Percentiles rank a stretch among this genome's conserved stretches.
These are phyloP conservation scores for Eledona agricola DNA, from an alignment of 2,888 invertebrate genomes.

Conservation along the genomic window DNA sequence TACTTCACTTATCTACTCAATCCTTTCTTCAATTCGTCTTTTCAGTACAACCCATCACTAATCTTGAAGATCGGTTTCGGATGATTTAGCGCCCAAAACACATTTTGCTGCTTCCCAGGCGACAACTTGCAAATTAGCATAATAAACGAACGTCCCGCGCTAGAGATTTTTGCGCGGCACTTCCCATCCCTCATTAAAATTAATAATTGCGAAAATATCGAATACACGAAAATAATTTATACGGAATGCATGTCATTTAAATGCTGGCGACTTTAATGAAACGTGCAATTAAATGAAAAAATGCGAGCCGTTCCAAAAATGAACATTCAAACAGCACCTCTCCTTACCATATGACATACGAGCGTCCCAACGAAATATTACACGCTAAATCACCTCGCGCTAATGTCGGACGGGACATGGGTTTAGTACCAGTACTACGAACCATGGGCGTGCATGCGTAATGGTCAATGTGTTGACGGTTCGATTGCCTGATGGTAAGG, in stretches of 20 bases:
- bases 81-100: no score
- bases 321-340: conserved; percentile 19
- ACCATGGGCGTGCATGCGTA: no score
- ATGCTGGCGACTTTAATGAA: conserved; percentile 38
- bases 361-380: conserved; percentile 23
- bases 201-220: conserved; percentile 33
- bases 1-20: no score
- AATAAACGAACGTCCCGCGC: conserved; percentile 11
- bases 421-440: no score
- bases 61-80: no score
- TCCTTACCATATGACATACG: conserved; percentile 27
- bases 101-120: no score
- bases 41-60: no score
- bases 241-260: conserved; percentile 34
- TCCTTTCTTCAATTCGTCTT: no score
- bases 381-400: conserved; percentile 15
- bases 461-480: no score
- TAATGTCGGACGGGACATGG: conserved; percentile 7
- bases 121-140: conserved; percentile 18
- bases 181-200: conserved; percentile 27
- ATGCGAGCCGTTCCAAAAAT: conserved; percentile 37
- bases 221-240: conserved; percentile 37
- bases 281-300: conserved; percentile 45
- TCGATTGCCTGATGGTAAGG: no score
- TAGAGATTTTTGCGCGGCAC: conserved; percentile 20